Evolutionary conservation across 2,113 vertebrate genomes (phyloP), one percentile per base, ranked within the genome.

Genomic region (Nothocercus julius): DNA sequence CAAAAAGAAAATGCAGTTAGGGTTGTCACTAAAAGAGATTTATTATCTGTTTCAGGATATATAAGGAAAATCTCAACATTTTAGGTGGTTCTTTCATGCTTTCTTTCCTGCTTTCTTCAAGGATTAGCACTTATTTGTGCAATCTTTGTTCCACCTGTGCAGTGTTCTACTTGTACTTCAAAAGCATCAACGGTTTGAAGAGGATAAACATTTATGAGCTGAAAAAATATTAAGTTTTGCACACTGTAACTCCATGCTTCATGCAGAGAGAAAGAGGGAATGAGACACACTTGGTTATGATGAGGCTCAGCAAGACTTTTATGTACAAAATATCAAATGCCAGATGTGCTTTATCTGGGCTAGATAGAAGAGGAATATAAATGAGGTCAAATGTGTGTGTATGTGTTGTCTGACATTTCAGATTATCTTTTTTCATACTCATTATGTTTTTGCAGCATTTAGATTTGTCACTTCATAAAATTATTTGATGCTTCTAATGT

Each of bases 291-390:
- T 85, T 87, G 27, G 25, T 20, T 73, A 20, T 90, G 80, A 78
- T 14, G 87, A 76, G 24, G 10, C 78, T 76, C 61, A 93, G 68
- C 40, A 86, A 92, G 75, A 84, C n/a, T 90, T 93, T 89, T 45
- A 73, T 3, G 21, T 62, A 74, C 21, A 56, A 94, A 95, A 90
- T 89, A 67, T 45, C 59, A 75, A 49, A 73, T 90, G 44, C 58
- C 86, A 96, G 94, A 82, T 91, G 84, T 85, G 28, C n/a, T 90
- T 93, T 93, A 72, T 93, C 58, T 69, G 16, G 77, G 8, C 38
- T 56, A 51, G 28, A n/a, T 40, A 25, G 62, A 51, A 91, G 34
- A 87, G 45, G 80, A 94, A 73, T 85, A 90, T 58, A 87, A 90
- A 96, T 58, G 68, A 92, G 30, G 27, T 77, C 73, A 85, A 94